These are phyloP conservation scores for Patella depressa DNA, from an alignment of 2,888 invertebrate genomes.

Conservation along the genomic window DNA sequence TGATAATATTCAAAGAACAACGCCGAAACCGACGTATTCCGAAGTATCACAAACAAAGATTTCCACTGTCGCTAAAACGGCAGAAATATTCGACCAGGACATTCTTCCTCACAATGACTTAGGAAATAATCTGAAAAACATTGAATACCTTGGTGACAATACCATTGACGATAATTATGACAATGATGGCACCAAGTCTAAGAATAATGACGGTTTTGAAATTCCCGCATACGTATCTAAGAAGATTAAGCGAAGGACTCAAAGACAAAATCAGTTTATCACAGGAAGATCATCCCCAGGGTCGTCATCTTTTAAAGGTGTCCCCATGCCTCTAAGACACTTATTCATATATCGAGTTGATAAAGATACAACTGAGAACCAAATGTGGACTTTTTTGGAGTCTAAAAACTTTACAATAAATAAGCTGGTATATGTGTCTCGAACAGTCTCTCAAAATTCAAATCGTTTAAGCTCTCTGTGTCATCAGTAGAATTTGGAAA, in stretches of 20 bases:
- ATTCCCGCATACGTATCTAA: neutral
- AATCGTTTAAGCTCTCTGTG: neutral
- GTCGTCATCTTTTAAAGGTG: neutral
- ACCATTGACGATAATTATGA: neutral
- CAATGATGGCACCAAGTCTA: neutral
- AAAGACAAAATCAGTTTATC: neutral
- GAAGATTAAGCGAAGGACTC: neutral
- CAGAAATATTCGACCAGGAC: neutral
- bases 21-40: neutral
- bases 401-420: neutral
- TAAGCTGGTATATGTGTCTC: neutral
- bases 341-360: conserved; percentile 3
- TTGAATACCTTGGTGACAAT: neutral
- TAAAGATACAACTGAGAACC: neutral
- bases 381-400: neutral
- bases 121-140: neutral
- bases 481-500: neutral
- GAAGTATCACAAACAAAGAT: neutral
- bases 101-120: neutral
- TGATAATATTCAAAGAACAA: neutral
- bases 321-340: neutral
- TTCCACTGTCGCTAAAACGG: neutral
- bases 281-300: neutral
- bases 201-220: neutral
- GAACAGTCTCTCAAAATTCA: neutral